Percentiles rank a stretch among this genome's conserved stretches.
Conservation (phyloP, 2,113 vertebrate species). For the Todiramphus saurophagus region DNA sequence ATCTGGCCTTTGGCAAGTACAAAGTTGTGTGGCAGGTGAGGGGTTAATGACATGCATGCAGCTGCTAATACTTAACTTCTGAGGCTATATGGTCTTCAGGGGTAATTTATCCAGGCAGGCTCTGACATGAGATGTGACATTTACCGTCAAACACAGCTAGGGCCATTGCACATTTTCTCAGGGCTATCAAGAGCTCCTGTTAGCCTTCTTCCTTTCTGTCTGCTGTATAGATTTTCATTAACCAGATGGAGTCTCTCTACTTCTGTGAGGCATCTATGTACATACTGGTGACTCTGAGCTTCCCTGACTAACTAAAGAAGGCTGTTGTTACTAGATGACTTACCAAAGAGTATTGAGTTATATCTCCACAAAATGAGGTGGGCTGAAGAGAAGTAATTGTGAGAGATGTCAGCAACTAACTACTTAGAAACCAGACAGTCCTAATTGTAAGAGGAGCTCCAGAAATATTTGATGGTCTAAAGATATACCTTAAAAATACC, state of each 20-base stretch:
- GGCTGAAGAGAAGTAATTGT: neutral
- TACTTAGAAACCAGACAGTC: neutral
- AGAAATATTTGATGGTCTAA: neutral
- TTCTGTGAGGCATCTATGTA: conserved; percentile 24
- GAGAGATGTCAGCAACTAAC: neutral
- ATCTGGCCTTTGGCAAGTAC: conserved; percentile 29
- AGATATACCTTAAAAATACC: neutral
- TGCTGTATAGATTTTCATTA: neutral
- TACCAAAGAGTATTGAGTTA: conserved; percentile 2
- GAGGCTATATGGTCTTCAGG: conserved; percentile 57
- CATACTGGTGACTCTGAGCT: neutral
- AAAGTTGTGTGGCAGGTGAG: conserved; percentile 41
- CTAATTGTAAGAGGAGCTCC: neutral
- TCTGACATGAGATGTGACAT: conserved; percentile 69
- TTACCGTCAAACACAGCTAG: neutral
- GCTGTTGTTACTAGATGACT: conserved; percentile 46
- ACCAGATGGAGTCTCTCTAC: neutral
- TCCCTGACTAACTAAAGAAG: conserved; percentile 39
- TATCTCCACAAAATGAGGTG: conserved; percentile 7
- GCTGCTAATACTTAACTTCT: conserved; percentile 59
- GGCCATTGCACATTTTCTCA: conserved; percentile 10
- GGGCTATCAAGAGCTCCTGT: neutral
- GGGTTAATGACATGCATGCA: conserved; percentile 65
- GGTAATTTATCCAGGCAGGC: conserved; percentile 39
- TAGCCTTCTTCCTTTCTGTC: neutral